phyloP scores from a whole-genome alignment of 2,113 vertebrate genomes.

The Brevimyrus niger region DNA sequence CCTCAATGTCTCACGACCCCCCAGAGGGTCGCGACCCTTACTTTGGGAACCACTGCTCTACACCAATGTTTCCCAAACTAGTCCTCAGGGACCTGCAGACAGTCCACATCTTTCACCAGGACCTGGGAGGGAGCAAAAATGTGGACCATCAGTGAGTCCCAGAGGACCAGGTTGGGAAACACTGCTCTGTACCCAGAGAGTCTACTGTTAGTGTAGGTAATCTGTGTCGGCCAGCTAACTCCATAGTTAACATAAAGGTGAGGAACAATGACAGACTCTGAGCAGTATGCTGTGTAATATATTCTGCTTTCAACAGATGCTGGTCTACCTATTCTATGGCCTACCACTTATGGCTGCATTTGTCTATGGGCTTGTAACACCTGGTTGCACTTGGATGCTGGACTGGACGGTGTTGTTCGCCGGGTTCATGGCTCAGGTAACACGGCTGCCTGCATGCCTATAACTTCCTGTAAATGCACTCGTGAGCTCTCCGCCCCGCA shows the following conservation, averaged over 20 bases:
- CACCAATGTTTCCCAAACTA: not conserved
- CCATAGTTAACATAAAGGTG: not conserved
- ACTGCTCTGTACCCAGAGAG: not conserved
- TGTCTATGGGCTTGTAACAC: slow-evolving; percentile 64
- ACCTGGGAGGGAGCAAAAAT: not conserved
- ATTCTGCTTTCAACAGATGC: slow-evolving; percentile 62
- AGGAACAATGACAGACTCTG: not conserved
- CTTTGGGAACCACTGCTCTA: too few relatives aligned
- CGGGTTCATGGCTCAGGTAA: slow-evolving; percentile 80
- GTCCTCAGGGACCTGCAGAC: not conserved
- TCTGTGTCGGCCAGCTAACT: not conserved
- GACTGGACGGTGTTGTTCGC: slow-evolving; percentile 81
- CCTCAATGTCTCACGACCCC: too few relatives aligned
- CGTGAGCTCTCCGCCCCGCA: not conserved
- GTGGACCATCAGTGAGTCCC: not conserved
- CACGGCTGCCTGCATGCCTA: not conserved
- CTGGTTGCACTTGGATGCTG: slow-evolving; percentile 83
- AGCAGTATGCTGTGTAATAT: not conserved
- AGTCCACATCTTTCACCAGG: not conserved
- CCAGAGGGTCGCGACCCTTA: too few relatives aligned
- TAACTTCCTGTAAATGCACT: not conserved
- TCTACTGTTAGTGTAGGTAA: not conserved
- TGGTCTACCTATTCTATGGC: slow-evolving; percentile 77
- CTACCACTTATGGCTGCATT: slow-evolving; percentile 69
- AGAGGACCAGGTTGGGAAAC: not conserved